Conservation (phyloP, 2,888 invertebrate genomes). For the Watsonalla cultraria region DNA sequence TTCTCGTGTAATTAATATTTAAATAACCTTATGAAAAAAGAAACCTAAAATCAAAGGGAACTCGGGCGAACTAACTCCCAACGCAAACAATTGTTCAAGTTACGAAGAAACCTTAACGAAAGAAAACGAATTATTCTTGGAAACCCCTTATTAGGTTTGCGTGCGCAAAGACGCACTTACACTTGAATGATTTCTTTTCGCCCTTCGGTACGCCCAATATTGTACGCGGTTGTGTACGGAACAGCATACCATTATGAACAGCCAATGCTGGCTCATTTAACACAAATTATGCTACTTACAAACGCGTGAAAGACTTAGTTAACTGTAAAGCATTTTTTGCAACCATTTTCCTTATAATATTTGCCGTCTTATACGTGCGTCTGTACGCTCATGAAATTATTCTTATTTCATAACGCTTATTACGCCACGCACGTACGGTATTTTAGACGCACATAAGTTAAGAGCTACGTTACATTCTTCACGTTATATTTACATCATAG, state of each 20-base stretch:
- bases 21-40: no score
- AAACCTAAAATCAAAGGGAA: not conserved
- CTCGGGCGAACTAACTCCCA: not conserved
- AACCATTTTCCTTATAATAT: slow-evolving; percentile 6
- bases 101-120: not conserved
- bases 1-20: no score
- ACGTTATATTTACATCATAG: no score
- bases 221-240: slow-evolving; percentile 22
- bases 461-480: not conserved
- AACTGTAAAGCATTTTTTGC: slow-evolving; percentile 8
- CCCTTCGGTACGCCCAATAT: slow-evolving; percentile 14
- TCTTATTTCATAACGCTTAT: not conserved
- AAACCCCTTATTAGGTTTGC: slow-evolving; percentile 1
- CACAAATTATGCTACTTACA: slow-evolving; percentile 21
- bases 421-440: no score
- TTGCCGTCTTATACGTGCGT: slow-evolving; percentile 10
- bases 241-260: slow-evolving; percentile 30
- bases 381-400: slow-evolving; percentile 5
- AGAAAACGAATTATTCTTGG: not conserved
- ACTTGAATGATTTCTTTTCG: slow-evolving; percentile 9
- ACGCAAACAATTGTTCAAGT: not conserved
- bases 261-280: slow-evolving; percentile 32
- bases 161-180: slow-evolving; percentile 3
- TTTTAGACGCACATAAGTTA: not conserved
- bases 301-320: slow-evolving; percentile 15